Conservation (phyloP, 2,113 vertebrate species). For the Rafetus swinhoei region DNA sequence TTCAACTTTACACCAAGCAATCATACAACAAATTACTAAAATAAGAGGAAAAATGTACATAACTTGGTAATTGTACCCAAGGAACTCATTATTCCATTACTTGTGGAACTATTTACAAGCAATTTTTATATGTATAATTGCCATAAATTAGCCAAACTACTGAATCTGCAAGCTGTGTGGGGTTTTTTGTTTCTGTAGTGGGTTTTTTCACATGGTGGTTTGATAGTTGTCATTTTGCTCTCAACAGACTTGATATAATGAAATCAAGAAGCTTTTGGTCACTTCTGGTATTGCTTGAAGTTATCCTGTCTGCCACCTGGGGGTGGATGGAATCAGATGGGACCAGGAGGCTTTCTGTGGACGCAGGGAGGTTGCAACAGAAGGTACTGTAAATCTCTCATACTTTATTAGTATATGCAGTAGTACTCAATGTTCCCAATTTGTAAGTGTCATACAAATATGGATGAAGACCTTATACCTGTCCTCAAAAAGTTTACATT, state of each 20-base stretch:
- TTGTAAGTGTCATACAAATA: neutral
- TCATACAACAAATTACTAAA: neutral
- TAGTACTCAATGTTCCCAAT: neutral
- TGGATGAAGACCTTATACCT: neutral
- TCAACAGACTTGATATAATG: constrained; percentile 84
- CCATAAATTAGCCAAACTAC: fast-evolving
- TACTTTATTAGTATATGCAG: fast-evolving
- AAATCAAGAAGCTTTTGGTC: constrained; percentile 83
- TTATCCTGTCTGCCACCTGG: constrained; percentile 73
- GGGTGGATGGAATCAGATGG: constrained; percentile 80
- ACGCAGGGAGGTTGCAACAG: constrained; percentile 53
- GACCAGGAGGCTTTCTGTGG: constrained; percentile 49
- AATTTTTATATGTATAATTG: fast-evolving
- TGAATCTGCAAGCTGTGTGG: neutral
- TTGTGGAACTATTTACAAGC: fast-evolving
- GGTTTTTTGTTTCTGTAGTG: neutral
- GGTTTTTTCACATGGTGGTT: neutral
- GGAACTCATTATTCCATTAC: fast-evolving
- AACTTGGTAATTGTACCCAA: fast-evolving
- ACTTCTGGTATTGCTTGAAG: constrained; percentile 80
- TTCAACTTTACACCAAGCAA: neutral
- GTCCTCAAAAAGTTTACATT: neutral
- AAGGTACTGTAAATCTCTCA: constrained; percentile 77
- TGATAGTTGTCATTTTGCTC: constrained; percentile 49
- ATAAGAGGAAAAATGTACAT: neutral